These are phyloP conservation scores for Microhierax caerulescens DNA, from an alignment of 2,797 vertebrate genomes.

Conservation along the genomic window DNA sequence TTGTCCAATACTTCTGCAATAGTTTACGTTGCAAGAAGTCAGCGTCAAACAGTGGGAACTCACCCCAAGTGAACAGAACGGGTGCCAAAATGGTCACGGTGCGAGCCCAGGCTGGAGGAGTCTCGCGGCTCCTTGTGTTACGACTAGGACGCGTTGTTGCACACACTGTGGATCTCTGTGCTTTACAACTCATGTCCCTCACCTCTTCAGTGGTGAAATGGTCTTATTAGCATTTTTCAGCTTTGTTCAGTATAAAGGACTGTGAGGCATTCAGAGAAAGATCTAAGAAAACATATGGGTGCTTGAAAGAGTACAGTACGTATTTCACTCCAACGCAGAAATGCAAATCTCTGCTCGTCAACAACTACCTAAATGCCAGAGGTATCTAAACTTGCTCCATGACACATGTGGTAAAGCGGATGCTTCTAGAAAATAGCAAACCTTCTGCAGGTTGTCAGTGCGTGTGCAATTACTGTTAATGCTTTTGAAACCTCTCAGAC, in stretches of 20 bases:
- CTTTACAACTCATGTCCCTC: neutral
- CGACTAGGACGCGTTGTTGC: neutral
- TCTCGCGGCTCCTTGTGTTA: neutral
- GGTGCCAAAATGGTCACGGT: neutral
- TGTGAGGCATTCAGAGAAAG: neutral
- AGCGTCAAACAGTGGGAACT: neutral
- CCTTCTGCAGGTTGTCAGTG: neutral
- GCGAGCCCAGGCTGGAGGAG: neutral
- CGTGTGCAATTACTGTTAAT: neutral
- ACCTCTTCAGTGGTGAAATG: neutral
- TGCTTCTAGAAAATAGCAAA: neutral
- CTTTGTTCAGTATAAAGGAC: neutral
- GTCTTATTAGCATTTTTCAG: neutral
- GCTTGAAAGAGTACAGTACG: neutral
- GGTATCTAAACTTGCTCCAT: neutral
- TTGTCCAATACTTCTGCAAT: neutral
- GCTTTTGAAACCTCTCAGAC: neutral
- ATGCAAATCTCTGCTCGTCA: neutral
- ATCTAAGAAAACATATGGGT: neutral
- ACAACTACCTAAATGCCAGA: neutral
- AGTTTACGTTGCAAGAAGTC: neutral
- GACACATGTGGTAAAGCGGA: neutral
- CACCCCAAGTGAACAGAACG: neutral
- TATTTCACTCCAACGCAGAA: neutral
- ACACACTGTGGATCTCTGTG: too few species aligned